These are phyloP conservation scores for Lithodes maja DNA, from an alignment of 2,888 invertebrate species.

Conservation along the genomic window DNA sequence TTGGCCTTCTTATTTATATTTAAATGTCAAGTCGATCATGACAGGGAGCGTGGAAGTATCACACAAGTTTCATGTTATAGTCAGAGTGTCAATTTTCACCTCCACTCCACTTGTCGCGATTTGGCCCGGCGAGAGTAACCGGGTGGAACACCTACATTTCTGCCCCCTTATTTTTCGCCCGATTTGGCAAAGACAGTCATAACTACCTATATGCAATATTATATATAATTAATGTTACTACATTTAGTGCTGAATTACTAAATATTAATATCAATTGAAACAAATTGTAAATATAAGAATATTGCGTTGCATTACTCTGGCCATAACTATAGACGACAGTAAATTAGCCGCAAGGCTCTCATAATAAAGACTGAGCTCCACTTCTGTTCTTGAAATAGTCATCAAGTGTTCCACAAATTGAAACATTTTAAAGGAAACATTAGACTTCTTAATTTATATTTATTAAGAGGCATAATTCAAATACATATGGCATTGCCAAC, in stretches of 20 bases:
- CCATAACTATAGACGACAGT: conserved; percentile 15
- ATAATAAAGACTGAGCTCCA: conserved; percentile 46
- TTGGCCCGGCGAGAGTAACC: conserved; percentile 37
- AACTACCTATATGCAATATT: no score
- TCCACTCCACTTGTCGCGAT: conserved; percentile 48
- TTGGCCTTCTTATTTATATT: conserved; percentile 22
- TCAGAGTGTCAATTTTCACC: conserved; percentile 48
- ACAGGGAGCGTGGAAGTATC: conserved; percentile 23
- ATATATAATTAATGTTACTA: no score
- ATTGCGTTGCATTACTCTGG: conserved; percentile 12
- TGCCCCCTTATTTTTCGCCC: no score
- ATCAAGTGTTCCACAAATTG: no score
- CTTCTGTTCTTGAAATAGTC: no score
- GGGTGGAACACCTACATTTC: neutral
- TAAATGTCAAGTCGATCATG: conserved; percentile 17
- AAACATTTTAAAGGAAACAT: no score
- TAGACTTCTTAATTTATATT: no score
- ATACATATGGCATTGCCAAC: no score
- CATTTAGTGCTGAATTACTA: accelerated
- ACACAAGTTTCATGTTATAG: conserved; percentile 38
- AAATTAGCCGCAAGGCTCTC: neutral
- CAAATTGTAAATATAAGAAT: neutral
- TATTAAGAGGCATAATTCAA: no score
- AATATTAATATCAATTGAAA: neutral
- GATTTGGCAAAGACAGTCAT: no score